These are phyloP conservation scores for Callipepla squamata DNA, from an alignment of 2,113 vertebrate species.

Conservation along the genomic window DNA sequence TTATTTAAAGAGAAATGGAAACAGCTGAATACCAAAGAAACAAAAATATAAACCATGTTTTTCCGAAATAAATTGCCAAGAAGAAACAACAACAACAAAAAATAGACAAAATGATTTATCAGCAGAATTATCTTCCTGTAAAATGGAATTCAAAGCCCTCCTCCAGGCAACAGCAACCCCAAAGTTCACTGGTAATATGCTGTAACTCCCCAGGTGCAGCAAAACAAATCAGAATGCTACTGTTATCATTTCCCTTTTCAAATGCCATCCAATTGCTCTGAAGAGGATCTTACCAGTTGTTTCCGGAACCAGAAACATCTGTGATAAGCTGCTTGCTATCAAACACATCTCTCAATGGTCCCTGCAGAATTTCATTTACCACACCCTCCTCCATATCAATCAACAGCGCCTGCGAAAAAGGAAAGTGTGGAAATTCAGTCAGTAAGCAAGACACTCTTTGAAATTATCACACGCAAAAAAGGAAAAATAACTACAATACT, in stretches of 20 bases:
- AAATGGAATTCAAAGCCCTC: conserved; percentile 48
- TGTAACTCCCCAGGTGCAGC: conserved; percentile 19
- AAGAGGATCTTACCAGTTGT: conserved; percentile 92
- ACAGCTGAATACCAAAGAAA: conserved; percentile 35
- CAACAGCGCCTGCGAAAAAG: conserved; percentile 87
- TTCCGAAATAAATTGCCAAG: background rate
- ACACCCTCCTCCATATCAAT: conserved; percentile 99
- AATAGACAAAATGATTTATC: background rate
- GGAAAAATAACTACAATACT: background rate
- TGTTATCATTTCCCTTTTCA: conserved; percentile 13
- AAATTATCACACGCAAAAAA: background rate
- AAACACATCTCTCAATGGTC: conserved; percentile 91
- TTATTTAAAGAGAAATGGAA: background rate
- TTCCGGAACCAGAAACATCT: conserved; percentile 96
- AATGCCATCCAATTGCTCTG: conserved; percentile 26
- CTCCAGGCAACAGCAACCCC: conserved; percentile 11
- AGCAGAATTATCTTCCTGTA: conserved; percentile 32
- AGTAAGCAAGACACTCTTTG: conserved; percentile 18
- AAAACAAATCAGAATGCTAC: background rate
- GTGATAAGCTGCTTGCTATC: conserved; percentile 94
- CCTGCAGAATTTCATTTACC: conserved; percentile 93
- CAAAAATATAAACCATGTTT: background rate
- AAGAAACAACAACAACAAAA: background rate
- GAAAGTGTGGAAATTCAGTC: conserved; percentile 45
- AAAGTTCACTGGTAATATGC: conserved; percentile 25